Evolutionary conservation across 2,113 vertebrate species (phyloP), one percentile per base, ranked within the genome.

Genomic region (Mustela nigripes): DNA sequence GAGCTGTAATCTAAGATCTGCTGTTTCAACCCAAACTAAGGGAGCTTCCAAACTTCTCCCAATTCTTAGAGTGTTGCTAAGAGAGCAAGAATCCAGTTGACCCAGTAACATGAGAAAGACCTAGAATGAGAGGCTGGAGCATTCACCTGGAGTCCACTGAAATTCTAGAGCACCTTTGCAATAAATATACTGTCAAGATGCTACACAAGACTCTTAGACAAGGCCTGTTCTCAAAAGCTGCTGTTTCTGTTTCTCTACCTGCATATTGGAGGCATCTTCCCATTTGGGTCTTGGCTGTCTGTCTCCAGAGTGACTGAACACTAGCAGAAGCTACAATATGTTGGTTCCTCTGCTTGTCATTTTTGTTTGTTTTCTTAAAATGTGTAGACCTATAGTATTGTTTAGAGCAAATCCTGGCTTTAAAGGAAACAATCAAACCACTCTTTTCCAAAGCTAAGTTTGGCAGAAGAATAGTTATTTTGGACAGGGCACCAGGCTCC

Each of bases 381-480:
- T 42, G 26, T 74, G 60, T 85, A 76, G 8, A 53, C 12, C 22
- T 85, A 19, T 81, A 15, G 21, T 56, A 91, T 93, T 91, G 45
- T 45, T 73, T 33, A 79, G 36, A 96, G 36, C 16, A 95, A 82
- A 94, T 62, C 19, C 81, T 94, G n/a, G 45, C 21, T 90, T 83
- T 83, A 26, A 56, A 79, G 48, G 80, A 81, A 83, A 89, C 31
- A 90, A 56, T 50, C n/a, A 73, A 81, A n/a, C 10, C 6, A 53
- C n/a, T 91, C 45, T 94, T 60, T 91, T 96, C 39, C 18, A 73
- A 92, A 94, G 80, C 22, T 89, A 48, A 69, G 48, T 78, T 87
- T 93, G 62, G 69, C n/a, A 86, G 73, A 84, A 84, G 36, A 79
- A 60, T 36, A 45, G 28, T 95, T 92, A 85, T 45, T 48, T 33